Evolutionary conservation across 2,113 vertebrate species (phyloP).

Genomic region (Pterocles burchelli): DNA sequence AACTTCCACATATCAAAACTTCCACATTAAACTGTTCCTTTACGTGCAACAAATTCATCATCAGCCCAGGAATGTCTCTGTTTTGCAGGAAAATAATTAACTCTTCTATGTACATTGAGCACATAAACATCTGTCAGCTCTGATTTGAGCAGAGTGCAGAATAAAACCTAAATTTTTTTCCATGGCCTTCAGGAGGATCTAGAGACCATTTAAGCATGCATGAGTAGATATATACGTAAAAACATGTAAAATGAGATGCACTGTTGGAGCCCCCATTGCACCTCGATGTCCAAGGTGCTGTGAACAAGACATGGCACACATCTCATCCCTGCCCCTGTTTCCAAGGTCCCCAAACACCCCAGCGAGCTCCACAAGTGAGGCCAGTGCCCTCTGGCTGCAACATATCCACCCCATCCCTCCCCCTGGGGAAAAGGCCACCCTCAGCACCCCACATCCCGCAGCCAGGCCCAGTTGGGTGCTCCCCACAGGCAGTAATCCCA

Average conservation of each 20-base stretch:
- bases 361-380: neutral
- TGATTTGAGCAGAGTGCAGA: neutral
- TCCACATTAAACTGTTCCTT: neutral
- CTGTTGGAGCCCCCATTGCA: neutral
- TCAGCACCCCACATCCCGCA: neutral
- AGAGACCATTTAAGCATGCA: neutral
- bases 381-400: neutral
- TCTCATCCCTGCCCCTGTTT: neutral
- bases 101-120: neutral
- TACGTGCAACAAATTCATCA: no score
- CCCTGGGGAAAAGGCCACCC: accelerated
- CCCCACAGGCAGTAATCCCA: neutral
- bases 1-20: neutral
- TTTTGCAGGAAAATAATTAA: neutral
- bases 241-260: neutral
- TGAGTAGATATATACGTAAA: accelerated
- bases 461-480: neutral
- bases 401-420: neutral
- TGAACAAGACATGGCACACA: neutral
- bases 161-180: neutral
- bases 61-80: neutral
- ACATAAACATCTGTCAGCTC: accelerated
- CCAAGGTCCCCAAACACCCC: neutral
- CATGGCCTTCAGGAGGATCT: neutral
- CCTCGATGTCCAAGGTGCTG: accelerated